phyloP scores from a whole-genome alignment of 2,888 invertebrate genomes.

The Aricia artaxerxes region DNA sequence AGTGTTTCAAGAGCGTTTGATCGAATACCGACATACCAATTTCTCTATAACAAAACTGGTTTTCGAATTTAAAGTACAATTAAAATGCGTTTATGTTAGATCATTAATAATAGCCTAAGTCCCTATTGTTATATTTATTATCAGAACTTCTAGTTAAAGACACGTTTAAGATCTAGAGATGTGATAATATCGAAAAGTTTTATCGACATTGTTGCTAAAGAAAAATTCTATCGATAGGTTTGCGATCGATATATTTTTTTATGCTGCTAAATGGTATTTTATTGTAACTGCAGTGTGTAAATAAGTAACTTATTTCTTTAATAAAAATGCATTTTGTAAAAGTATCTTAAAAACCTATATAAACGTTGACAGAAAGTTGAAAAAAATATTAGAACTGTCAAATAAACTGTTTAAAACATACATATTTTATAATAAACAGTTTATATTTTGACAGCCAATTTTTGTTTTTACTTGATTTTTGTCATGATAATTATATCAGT shows the following conservation, averaged over 20 bases:
- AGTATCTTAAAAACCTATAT: no score
- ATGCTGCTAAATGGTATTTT: no score
- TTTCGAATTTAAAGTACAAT: background rate
- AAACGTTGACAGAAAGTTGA: no score
- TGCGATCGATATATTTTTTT: background rate
- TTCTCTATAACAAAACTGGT: background rate
- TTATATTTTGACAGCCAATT: no score
- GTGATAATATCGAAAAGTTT: background rate
- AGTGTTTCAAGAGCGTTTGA: background rate
- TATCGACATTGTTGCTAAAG: background rate
- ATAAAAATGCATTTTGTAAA: no score
- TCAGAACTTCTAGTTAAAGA: slow-evolving; percentile 25
- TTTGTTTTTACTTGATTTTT: no score
- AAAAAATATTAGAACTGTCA: no score
- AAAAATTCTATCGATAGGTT: background rate
- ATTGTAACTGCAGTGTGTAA: no score
- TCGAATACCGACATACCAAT: background rate
- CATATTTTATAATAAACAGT: no score
- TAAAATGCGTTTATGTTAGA: slow-evolving; percentile 21
- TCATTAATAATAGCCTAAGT: slow-evolving; percentile 26
- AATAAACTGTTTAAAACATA: no score
- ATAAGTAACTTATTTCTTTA: no score
- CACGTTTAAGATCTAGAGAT: slow-evolving; percentile 21
- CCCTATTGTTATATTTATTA: slow-evolving; percentile 31
- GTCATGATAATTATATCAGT: no score